phyloP scores from a whole-genome alignment of 2,113 vertebrate genomes.

The Phoenicopterus ruber region DNA sequence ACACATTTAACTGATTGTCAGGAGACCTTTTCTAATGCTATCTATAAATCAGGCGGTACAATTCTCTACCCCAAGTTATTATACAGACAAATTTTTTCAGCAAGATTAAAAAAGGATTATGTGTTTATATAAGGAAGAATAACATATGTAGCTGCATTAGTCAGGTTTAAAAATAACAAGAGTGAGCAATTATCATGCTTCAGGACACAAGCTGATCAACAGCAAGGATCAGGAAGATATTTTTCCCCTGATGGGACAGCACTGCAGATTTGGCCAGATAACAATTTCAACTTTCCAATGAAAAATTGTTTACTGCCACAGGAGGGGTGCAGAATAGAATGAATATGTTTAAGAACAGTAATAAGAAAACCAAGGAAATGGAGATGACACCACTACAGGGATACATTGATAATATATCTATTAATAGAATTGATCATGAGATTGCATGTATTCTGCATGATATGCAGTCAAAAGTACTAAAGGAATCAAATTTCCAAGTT shows the following conservation, averaged over 20 bases:
- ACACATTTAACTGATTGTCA: neutral
- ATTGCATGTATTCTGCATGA: neutral
- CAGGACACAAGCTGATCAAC: constrained; percentile 51
- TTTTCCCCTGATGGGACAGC: constrained; percentile 45
- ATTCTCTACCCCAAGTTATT: constrained; percentile 39
- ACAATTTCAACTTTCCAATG: constrained; percentile 17
- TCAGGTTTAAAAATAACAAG: constrained; percentile 64
- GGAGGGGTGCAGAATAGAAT: neutral
- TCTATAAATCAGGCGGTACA: constrained; percentile 7
- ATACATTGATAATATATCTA: neutral
- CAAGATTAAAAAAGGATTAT: constrained; percentile 61
- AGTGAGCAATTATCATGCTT: constrained; percentile 51
- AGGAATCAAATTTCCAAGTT: constrained; percentile 6
- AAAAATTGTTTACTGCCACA: neutral
- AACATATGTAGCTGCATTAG: constrained; percentile 65
- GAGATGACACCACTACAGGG: neutral
- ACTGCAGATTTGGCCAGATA: constrained; percentile 38
- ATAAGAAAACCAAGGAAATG: neutral
- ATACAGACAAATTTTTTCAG: constrained; percentile 6
- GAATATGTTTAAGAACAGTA: neutral
- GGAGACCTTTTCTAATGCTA: constrained; percentile 11
- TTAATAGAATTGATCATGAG: neutral
- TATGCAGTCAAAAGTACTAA: neutral
- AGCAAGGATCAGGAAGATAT: constrained; percentile 57
- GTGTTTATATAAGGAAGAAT: constrained; percentile 59